These are phyloP conservation scores for Columbina picui DNA, from an alignment of 2,113 vertebrate genomes.

Conservation along the genomic window DNA sequence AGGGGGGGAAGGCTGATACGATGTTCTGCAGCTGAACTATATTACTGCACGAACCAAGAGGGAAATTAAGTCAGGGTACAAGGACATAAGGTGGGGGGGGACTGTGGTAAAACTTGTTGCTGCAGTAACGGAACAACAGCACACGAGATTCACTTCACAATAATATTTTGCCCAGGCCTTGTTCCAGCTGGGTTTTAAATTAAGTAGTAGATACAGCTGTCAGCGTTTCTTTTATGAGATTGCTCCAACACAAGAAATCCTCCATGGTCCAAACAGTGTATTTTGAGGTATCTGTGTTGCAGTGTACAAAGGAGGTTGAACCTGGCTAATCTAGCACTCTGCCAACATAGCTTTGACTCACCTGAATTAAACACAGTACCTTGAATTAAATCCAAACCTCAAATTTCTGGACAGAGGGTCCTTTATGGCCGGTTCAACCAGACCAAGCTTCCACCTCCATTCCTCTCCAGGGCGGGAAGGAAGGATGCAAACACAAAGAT, in stretches of 20 bases:
- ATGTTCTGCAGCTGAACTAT: neutral
- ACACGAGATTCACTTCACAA: neutral
- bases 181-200: constrained; percentile 62
- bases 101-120: constrained; percentile 22
- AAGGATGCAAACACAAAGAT: neutral
- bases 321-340: neutral
- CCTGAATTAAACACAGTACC: neutral
- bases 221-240: constrained; percentile 43
- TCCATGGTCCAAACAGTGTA: neutral
- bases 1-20: neutral
- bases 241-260: constrained; percentile 29
- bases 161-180: constrained; percentile 36
- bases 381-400: neutral
- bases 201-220: constrained; percentile 45
- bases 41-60: constrained; percentile 18
- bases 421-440: neutral
- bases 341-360: neutral
- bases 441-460: neutral
- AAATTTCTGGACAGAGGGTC: neutral
- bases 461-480: neutral
- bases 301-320: neutral
- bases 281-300: neutral
- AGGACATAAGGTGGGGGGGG: neutral
- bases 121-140: neutral
- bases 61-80: constrained; percentile 2